These are phyloP conservation scores for Sebastolobus alascanus DNA, from an alignment of 2,797 vertebrate species.

Conservation along the genomic window DNA sequence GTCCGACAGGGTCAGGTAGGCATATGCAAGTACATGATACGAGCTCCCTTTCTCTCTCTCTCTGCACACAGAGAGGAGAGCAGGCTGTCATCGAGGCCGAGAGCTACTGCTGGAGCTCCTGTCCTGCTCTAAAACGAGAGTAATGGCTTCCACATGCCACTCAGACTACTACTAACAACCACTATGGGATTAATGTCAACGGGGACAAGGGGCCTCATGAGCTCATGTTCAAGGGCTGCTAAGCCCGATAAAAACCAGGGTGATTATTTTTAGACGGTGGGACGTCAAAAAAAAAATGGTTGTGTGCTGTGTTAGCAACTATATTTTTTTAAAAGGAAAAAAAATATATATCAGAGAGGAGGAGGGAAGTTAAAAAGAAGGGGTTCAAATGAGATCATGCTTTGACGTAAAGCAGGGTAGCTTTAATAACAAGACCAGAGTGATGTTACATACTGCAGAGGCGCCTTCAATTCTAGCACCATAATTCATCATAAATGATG, in stretches of 20 bases:
- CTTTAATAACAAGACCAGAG: constrained; percentile 76
- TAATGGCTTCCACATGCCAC: constrained; percentile 87
- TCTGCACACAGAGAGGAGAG: constrained; percentile 46
- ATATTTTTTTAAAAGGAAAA: constrained; percentile 63
- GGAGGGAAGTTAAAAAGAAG: constrained; percentile 62
- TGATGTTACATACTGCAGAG: constrained; percentile 72
- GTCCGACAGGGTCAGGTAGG: constrained; percentile 57
- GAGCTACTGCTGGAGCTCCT: constrained; percentile 69
- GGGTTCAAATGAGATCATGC: constrained; percentile 80
- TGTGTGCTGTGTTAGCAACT: constrained; percentile 69
- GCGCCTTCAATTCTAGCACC: constrained; percentile 58
- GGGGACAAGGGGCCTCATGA: constrained; percentile 80
- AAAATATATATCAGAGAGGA: constrained; percentile 44
- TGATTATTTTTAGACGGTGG: constrained; percentile 77
- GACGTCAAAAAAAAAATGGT: constrained; percentile 63
- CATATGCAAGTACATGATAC: constrained; percentile 55
- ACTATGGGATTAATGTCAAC: constrained; percentile 80
- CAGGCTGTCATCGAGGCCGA: constrained; percentile 62
- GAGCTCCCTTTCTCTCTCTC: constrained; percentile 30
- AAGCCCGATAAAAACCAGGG: constrained; percentile 75
- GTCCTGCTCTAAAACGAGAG: constrained; percentile 81
- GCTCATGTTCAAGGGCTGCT: constrained; percentile 79
- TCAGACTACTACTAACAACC: constrained; percentile 80
- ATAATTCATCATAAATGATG: constrained; percentile 70
- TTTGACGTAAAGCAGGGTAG: constrained; percentile 75